These are phyloP conservation scores for Hyalella azteca DNA, from an alignment of 2,888 invertebrate genomes.

Conservation along the genomic window DNA sequence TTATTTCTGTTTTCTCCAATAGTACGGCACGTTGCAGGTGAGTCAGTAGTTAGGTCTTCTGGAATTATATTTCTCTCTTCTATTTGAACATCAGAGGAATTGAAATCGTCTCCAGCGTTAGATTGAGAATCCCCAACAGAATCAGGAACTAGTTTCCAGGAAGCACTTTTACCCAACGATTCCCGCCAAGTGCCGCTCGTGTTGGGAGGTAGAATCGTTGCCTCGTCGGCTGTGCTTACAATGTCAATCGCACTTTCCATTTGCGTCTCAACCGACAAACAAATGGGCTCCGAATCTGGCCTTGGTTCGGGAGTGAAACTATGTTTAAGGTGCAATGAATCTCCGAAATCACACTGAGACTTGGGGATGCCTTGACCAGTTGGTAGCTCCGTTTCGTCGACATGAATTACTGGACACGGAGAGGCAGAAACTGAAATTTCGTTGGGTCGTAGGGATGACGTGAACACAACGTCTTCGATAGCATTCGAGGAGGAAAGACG, in stretches of 20 bases:
- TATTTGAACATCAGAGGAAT: not conserved
- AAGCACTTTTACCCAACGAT: too few relatives aligned
- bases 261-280: not conserved
- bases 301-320: slow-evolving; percentile 8
- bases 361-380: not conserved
- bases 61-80: not conserved
- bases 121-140: not conserved
- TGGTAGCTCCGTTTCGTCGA: not conserved
- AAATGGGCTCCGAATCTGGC: not conserved
- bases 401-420: not conserved
- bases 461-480: not conserved
- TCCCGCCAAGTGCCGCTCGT: too few relatives aligned
- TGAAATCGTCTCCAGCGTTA: not conserved
- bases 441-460: not conserved
- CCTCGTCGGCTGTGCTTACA: too few relatives aligned
- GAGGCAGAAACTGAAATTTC: not conserved
- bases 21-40: too few relatives aligned
- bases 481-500: not conserved
- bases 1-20: too few relatives aligned
- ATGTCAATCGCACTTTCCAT: not conserved
- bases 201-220: too few relatives aligned
- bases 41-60: too few relatives aligned
- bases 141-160: too few relatives aligned
- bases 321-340: not conserved
- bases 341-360: not conserved